A percentile compares a stretch with the other conserved stretches of the same genome.
phyloP scores from a whole-genome alignment of 1,140 invertebrate genomes.

The Drosophila ogumai region DNA sequence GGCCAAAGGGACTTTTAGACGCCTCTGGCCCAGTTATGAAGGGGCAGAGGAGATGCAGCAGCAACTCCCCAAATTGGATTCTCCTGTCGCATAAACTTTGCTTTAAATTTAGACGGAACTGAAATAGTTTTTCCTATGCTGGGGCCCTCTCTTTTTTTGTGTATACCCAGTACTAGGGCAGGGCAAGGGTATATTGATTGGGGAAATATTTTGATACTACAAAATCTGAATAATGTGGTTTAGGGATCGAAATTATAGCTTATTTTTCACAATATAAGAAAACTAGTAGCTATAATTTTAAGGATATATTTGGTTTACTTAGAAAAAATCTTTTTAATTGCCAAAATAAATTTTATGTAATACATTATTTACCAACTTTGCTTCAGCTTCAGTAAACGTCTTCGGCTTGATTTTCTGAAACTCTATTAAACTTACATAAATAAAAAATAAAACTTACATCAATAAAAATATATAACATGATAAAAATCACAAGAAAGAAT shows the following conservation, averaged over 20 bases:
- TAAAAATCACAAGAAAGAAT: background rate
- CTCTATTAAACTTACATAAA: no score
- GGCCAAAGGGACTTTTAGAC: conserved; percentile 5
- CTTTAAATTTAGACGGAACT: conserved; percentile 44
- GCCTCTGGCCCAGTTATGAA: conserved; percentile 69
- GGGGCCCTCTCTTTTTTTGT: background rate
- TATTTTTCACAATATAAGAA: background rate
- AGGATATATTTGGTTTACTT: background rate
- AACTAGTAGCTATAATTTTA: background rate
- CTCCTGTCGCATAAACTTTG: conserved; percentile 19
- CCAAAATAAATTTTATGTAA: no score
- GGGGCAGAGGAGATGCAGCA: conserved; percentile 9
- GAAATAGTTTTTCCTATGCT: conserved; percentile 45
- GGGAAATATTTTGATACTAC: background rate
- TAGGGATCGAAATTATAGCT: background rate
- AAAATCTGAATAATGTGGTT: background rate
- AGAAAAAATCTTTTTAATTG: background rate
- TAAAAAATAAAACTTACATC: background rate
- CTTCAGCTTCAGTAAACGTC: no score
- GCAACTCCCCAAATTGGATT: conserved; percentile 28
- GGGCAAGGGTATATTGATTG: background rate
- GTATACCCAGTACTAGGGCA: background rate
- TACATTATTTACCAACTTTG: no score
- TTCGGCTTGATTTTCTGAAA: no score
- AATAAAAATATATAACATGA: background rate